Percentiles rank a stretch among this genome's conserved stretches.
These are phyloP conservation scores for Notolepis coatsorum DNA, from an alignment of 2,797 vertebrate species.

Conservation along the genomic window DNA sequence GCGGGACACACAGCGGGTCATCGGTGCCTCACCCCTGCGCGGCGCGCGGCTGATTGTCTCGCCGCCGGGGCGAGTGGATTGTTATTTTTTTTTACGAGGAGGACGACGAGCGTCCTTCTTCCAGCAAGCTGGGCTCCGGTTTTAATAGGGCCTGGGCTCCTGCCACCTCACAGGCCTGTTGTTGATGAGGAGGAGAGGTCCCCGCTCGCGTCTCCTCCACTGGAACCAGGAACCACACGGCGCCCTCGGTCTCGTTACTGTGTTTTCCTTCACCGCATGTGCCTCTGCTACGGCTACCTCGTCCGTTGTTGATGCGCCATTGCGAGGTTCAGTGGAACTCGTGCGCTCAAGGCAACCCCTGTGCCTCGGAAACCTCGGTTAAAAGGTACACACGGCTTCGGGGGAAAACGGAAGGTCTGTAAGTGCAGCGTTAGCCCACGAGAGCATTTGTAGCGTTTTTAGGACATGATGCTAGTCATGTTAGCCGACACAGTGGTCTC, in stretches of 20 bases:
- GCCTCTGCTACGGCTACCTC: conserved; percentile 30
- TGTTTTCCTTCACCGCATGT: conserved; percentile 57
- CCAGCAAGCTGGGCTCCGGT: conserved; percentile 56
- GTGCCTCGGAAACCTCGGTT: conserved; percentile 54
- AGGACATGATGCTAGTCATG: conserved; percentile 63
- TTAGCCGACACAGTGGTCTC: conserved; percentile 71
- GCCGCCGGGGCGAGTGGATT: conserved; percentile 65
- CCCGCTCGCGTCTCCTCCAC: conserved; percentile 23
- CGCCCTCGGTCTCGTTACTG: conserved; percentile 38
- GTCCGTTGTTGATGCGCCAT: conserved; percentile 48
- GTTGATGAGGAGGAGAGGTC: conserved; percentile 66
- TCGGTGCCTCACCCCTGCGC: conserved; percentile 68
- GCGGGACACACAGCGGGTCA: conserved; percentile 71
- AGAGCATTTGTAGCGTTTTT: conserved; percentile 64
- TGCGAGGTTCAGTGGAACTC: conserved; percentile 2
- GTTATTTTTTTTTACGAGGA: conserved; percentile 52
- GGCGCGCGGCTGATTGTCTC: conserved; percentile 75
- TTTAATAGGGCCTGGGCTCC: conserved; percentile 72
- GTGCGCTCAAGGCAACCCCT: conserved; percentile 50
- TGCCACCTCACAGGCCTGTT: conserved; percentile 61
- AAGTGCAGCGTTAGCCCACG: conserved; percentile 43
- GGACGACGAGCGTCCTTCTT: conserved; percentile 54
- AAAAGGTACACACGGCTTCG: conserved; percentile 63
- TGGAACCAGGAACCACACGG: neutral
- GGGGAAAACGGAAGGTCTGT: conserved; percentile 60